Evolutionary conservation across 2,113 vertebrate species (phyloP).

Genomic region (Phyllostomus discolor): DNA sequence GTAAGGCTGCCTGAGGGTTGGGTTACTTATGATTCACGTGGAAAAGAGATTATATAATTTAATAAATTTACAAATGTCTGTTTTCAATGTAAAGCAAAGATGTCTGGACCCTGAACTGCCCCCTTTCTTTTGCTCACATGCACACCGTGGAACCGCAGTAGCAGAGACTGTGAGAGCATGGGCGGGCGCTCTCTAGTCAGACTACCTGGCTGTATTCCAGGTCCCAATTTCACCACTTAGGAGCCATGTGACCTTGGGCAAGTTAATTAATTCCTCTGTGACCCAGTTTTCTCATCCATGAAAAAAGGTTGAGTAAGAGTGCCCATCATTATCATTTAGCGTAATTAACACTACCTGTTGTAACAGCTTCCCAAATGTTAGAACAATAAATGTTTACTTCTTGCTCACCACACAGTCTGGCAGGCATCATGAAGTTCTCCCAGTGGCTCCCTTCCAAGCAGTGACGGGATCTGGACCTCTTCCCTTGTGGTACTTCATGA

Average conservation of each 20-base stretch:
- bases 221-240: neutral
- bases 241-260: neutral
- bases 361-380: neutral
- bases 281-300: neutral
- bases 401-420: neutral
- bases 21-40: conserved; percentile 22
- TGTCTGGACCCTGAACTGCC: neutral
- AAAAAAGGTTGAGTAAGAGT: neutral
- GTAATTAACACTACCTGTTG: neutral
- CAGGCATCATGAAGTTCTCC: neutral
- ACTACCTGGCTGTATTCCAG: neutral
- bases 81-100: neutral
- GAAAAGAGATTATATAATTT: conserved; percentile 36
- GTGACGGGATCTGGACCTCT: neutral
- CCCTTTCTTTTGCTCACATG: neutral
- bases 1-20: conserved; percentile 35
- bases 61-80: neutral
- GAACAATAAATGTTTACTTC: neutral
- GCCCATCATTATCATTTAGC: neutral
- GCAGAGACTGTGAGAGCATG: neutral
- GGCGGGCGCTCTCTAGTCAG: neutral
- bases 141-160: neutral
- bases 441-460: neutral
- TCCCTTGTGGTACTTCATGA: neutral
- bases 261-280: neutral